A percentile compares a stretch with the other conserved stretches of the same genome.
These are phyloP conservation scores for Heteromormyrus szaboi DNA, from an alignment of 2,797 vertebrate genomes.

Conservation along the genomic window DNA sequence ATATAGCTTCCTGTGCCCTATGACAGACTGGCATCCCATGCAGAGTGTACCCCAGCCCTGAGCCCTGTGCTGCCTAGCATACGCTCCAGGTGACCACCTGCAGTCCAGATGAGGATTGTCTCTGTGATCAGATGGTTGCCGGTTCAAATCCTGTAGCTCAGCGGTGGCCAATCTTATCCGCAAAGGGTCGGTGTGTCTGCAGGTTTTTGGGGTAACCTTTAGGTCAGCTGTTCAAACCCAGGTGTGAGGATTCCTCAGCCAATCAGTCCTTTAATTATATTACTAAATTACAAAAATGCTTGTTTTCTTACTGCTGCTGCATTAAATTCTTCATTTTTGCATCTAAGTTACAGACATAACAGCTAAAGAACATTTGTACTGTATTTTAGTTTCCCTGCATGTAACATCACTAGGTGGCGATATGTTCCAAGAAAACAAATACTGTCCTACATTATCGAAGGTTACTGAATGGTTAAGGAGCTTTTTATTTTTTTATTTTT, in stretches of 20 bases:
- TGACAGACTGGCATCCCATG: neutral
- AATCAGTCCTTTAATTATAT: too few relatives aligned
- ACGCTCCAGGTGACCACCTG: neutral
- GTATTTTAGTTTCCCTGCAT: neutral
- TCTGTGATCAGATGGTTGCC: neutral
- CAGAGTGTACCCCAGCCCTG: neutral
- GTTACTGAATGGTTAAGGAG: neutral
- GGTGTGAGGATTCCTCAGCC: too few relatives aligned
- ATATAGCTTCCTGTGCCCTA: neutral
- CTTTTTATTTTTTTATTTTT: neutral
- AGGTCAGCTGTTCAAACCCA: too few relatives aligned
- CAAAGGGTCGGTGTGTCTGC: too few relatives aligned
- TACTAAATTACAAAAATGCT: neutral
- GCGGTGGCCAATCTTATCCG: too few relatives aligned
- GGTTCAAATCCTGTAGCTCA: neutral
- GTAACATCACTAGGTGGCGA: conserved; percentile 41
- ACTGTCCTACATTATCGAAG: neutral
- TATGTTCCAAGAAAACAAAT: conserved; percentile 19
- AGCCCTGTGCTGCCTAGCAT: neutral
- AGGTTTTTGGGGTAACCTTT: too few relatives aligned
- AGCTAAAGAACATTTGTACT: neutral
- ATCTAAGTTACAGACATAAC: neutral
- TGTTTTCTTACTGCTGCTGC: neutral
- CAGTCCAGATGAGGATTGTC: neutral
- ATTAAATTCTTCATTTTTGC: neutral